These are phyloP conservation scores for Cephus runcator DNA, from an alignment of 2,888 invertebrate species.

Conservation along the genomic window DNA sequence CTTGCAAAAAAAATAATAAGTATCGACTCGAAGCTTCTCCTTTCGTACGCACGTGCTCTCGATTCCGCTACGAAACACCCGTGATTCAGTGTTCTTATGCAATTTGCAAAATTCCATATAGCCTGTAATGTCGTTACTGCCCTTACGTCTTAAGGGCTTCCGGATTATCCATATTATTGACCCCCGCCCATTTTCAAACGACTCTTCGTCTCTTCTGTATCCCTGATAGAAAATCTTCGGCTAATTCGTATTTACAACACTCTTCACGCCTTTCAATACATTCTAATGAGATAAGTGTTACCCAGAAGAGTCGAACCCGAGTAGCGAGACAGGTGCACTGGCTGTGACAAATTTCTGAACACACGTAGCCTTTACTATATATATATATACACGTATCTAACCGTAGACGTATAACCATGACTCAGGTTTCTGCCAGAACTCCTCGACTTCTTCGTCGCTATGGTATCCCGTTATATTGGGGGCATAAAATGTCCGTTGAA, in stretches of 20 bases:
- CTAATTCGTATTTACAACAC: slow-evolving; percentile 62
- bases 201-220: slow-evolving; percentile 41
- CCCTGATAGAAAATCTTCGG: slow-evolving; percentile 57
- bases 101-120: too few species aligned
- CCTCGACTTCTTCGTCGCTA: slow-evolving; percentile 15
- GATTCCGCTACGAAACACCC: too few species aligned
- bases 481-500: slow-evolving; percentile 46
- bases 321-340: too few species aligned
- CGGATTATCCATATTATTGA: background rate
- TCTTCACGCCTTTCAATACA: slow-evolving; percentile 51
- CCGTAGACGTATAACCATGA: background rate
- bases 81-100: too few species aligned
- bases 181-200: slow-evolving; percentile 24
- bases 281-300: slow-evolving; percentile 23
- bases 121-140: too few species aligned
- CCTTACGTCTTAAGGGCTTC: too few species aligned
- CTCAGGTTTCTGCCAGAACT: background rate
- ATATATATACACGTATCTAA: too few species aligned
- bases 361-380: background rate
- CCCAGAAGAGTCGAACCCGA: too few species aligned
- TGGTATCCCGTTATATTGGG: slow-evolving; percentile 32
- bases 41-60: too few species aligned
- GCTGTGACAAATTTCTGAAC: background rate
- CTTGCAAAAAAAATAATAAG: too few species aligned
- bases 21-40: too few species aligned